phyloP scores from a whole-genome alignment of 2,113 vertebrate genomes.

The Poeciliopsis retropinna region DNA sequence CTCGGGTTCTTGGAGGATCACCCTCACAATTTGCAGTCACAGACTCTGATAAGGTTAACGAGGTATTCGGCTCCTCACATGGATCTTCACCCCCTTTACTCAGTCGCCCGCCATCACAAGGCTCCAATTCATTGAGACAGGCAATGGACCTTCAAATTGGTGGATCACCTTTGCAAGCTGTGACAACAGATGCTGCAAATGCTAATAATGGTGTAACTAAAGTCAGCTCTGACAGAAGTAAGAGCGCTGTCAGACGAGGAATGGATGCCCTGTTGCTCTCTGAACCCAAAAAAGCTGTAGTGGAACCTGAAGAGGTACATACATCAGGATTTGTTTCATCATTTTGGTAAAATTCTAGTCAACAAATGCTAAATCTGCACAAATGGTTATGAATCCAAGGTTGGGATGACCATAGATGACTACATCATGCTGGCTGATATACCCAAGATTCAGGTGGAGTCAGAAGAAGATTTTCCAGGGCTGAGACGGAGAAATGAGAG shows the following conservation, averaged over 20 bases:
- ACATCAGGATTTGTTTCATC: not conserved
- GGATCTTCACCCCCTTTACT: not conserved
- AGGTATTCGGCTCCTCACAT: not conserved
- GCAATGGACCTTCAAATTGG: conserved; percentile 18
- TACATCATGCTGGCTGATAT: conserved; percentile 90
- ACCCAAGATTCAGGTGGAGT: conserved; percentile 85
- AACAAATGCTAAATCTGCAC: not conserved
- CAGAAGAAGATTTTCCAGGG: conserved; percentile 73
- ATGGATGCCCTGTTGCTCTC: conserved; percentile 70
- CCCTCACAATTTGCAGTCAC: conserved; percentile 33
- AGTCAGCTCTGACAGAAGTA: conserved; percentile 58
- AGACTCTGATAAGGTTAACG: conserved; percentile 43
- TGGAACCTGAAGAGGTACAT: conserved; percentile 67
- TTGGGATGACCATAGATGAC: conserved; percentile 87
- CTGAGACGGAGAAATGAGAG: conserved; percentile 80
- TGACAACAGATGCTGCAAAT: conserved; percentile 41
- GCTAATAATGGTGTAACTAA: conserved; percentile 9
- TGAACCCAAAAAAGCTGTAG: conserved; percentile 70
- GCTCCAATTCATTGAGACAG: not conserved
- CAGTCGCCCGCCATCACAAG: not conserved
- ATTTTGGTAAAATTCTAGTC: not conserved
- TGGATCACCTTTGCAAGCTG: conserved; percentile 29
- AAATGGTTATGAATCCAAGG: conserved; percentile 52
- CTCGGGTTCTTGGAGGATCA: conserved; percentile 16
- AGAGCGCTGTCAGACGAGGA: conserved; percentile 71